Percentiles rank a stretch among this genome's conserved stretches.
These are phyloP conservation scores for Scaptomyza caliginosa DNA, from an alignment of 2,888 invertebrate species.

Conservation along the genomic window DNA sequence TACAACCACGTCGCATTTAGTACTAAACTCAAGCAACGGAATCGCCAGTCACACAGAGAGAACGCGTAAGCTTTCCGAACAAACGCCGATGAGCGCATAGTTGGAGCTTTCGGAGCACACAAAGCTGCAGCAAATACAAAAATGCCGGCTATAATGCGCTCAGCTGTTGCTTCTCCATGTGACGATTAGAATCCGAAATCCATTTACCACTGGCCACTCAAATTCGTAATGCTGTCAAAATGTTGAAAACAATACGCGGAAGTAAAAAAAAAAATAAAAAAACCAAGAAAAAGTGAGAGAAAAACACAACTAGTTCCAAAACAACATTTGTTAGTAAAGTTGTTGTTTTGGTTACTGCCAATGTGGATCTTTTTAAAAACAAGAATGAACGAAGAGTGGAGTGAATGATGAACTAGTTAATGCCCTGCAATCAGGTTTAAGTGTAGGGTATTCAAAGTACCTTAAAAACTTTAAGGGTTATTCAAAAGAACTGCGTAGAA, in stretches of 20 bases:
- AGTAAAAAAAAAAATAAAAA: constrained; percentile 25
- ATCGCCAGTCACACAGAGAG: constrained; percentile 10
- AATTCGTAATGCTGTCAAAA: constrained; percentile 35
- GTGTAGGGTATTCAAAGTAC: not conserved
- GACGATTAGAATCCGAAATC: constrained; percentile 16
- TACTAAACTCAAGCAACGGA: constrained; percentile 62
- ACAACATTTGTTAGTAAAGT: constrained; percentile 14
- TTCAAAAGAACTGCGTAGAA: too few relatives aligned
- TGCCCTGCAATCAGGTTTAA: not conserved
- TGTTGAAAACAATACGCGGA: constrained; percentile 49
- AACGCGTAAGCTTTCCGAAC: constrained; percentile 43
- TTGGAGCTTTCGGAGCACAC: constrained; percentile 55
- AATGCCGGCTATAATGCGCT: constrained; percentile 44
- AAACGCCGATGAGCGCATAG: not conserved
- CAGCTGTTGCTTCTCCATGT: constrained; percentile 50
- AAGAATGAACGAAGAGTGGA: not conserved
- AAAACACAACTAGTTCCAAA: constrained; percentile 13
- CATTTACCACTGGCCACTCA: constrained; percentile 18
- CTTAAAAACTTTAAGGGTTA: too few relatives aligned
- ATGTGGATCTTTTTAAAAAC: constrained; percentile 17
- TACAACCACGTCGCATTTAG: constrained; percentile 82
- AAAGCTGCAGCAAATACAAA: constrained; percentile 2
- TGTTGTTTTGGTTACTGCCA: not conserved
- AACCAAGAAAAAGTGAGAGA: constrained; percentile 5
- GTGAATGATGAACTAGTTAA: not conserved